phyloP scores from a whole-genome alignment of 2,113 vertebrate genomes.

The Rhea pennata region DNA sequence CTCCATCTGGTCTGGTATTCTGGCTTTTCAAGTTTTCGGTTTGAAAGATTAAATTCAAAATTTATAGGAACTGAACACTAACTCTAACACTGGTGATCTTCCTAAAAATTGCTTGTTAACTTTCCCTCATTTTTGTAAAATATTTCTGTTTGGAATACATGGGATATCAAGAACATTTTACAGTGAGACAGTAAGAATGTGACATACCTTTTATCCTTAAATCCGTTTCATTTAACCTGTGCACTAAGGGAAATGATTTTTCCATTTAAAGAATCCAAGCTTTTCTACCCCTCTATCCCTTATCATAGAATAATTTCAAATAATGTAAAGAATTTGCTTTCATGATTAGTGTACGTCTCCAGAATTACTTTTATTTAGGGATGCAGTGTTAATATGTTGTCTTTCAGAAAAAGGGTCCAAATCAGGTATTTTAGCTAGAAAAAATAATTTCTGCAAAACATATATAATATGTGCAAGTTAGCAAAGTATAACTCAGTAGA shows the following conservation, averaged over 20 bases:
- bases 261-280: background rate
- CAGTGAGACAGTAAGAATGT: background rate
- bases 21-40: background rate
- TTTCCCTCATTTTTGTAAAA: background rate
- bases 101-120: background rate
- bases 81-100: background rate
- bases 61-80: background rate
- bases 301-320: background rate
- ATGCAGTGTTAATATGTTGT: background rate
- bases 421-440: background rate
- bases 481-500: background rate
- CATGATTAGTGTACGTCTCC: background rate
- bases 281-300: background rate
- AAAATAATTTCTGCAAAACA: background rate
- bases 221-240: background rate
- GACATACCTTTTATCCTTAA: background rate
- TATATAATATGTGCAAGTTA: background rate
- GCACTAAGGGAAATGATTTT: background rate
- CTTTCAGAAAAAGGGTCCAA: background rate
- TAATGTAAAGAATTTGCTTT: background rate
- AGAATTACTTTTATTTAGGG: background rate
- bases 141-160: background rate
- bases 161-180: background rate
- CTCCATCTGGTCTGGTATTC: background rate
- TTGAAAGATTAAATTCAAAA: no score